A percentile compares a stretch with the other conserved stretches of the same genome.
These are phyloP conservation scores for Yponomeuta evonymella DNA, from an alignment of 2,888 invertebrate species.

Conservation along the genomic window DNA sequence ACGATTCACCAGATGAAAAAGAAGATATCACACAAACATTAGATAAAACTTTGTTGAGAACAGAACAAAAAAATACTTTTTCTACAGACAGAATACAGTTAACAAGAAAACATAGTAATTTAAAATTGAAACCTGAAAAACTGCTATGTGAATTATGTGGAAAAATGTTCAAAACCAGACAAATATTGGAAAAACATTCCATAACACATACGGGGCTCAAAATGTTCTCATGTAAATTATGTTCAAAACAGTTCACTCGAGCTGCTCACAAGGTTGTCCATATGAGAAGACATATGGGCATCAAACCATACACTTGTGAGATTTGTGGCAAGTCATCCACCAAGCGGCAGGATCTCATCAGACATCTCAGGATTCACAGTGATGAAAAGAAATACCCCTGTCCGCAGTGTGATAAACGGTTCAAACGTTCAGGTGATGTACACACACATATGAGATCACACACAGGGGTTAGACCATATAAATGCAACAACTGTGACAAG, in stretches of 20 bases:
- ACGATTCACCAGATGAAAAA: conserved; percentile 3
- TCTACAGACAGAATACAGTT: not conserved
- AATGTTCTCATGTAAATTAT: conserved; percentile 45
- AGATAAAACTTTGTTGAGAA: not conserved
- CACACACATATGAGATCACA: conserved; percentile 36
- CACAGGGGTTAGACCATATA: conserved; percentile 33
- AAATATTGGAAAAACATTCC: conserved; percentile 40
- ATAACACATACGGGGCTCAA: conserved; percentile 46
- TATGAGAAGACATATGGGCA: conserved; percentile 65
- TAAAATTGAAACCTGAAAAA: conserved; percentile 4
- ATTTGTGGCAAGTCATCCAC: conserved; percentile 51
- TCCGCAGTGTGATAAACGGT: conserved; percentile 31
- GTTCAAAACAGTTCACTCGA: conserved; percentile 49
- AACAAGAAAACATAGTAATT: not conserved
- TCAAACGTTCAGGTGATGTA: conserved; percentile 37
- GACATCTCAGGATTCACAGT: conserved; percentile 38
- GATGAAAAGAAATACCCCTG: conserved; percentile 37
- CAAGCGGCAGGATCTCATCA: conserved; percentile 35
- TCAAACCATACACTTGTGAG: conserved; percentile 66
- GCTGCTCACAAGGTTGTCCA: conserved; percentile 62
- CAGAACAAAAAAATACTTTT: not conserved
- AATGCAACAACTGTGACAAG: conserved; percentile 33
- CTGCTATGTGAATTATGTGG: conserved; percentile 36
- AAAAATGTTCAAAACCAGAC: conserved; percentile 28
- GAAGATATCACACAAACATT: not conserved